These are phyloP conservation scores for Drosophila malerkotliana DNA, from an alignment of 1,140 invertebrate species.

Conservation along the genomic window DNA sequence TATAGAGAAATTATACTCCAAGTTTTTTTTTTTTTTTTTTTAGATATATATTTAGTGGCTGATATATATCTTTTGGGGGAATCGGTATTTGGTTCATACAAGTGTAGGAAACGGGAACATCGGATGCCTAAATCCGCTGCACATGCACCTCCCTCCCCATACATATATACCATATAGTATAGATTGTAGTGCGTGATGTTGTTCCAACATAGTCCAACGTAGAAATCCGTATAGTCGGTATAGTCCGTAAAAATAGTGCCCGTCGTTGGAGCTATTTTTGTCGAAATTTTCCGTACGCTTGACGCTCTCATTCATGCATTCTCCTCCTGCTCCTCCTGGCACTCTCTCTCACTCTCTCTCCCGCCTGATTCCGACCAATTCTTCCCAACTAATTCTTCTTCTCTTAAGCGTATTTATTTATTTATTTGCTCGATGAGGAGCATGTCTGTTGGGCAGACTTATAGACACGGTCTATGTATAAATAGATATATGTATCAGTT, in stretches of 20 bases:
- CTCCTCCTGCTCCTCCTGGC: constrained; percentile 7
- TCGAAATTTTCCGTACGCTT: constrained; percentile 77
- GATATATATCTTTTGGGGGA: not conserved
- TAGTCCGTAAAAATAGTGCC: constrained; percentile 74
- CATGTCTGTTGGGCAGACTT: constrained; percentile 30
- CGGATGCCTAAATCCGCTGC: constrained; percentile 35
- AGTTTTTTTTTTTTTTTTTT: constrained; percentile 6
- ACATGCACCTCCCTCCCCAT: constrained; percentile 18
- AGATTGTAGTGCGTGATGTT: too few relatives aligned
- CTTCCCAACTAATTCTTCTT: constrained; percentile 15
- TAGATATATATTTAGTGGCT: constrained; percentile 17
- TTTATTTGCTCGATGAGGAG: constrained; percentile 49
- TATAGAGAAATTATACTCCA: not conserved
- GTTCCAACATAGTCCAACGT: constrained; percentile 59
- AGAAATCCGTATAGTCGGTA: constrained; percentile 60
- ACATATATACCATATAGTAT: too few relatives aligned
- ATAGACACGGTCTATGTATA: constrained; percentile 18
- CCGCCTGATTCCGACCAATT: not conserved
- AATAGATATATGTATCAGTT: constrained; percentile 33
- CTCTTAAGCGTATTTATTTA: constrained; percentile 71
- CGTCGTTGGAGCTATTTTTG: constrained; percentile 73
- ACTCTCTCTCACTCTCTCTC: constrained; percentile 59
- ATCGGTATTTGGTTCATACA: constrained; percentile 45
- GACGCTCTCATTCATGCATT: constrained; percentile 71
- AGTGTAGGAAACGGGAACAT: constrained; percentile 48